phyloP scores from a whole-genome alignment of 2,888 invertebrate genomes.

The Parascotia fuliginaria region DNA sequence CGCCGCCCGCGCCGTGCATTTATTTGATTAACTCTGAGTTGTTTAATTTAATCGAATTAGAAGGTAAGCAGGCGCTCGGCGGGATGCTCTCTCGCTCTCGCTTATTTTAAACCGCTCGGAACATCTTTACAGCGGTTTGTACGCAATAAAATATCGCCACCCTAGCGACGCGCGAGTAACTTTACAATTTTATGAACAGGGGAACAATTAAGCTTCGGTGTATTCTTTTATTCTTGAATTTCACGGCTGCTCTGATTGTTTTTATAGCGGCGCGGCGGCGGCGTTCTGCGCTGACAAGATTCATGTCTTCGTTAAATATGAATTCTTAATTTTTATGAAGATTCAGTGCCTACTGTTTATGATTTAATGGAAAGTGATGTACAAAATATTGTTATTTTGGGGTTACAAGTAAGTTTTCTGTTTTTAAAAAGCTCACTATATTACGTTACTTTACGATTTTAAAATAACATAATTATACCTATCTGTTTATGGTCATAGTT shows the following conservation, averaged over 20 bases:
- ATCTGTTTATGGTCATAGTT: no score
- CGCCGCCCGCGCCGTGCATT: conserved; percentile 66
- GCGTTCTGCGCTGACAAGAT: conserved; percentile 62
- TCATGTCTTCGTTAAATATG: conserved; percentile 81
- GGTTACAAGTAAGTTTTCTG: neutral
- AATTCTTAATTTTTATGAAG: conserved; percentile 83
- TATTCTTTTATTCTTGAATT: conserved; percentile 81
- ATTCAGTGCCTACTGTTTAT: conserved; percentile 69
- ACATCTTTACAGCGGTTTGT: conserved; percentile 86
- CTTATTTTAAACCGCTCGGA: conserved; percentile 83
- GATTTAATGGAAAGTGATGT: conserved; percentile 57
- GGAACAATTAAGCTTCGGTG: conserved; percentile 82
- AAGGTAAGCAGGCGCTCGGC: conserved; percentile 68
- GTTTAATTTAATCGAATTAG: conserved; percentile 86
- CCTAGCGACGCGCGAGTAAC: conserved; percentile 78
- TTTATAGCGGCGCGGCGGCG: conserved; percentile 60
- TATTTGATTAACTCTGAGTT: conserved; percentile 87
- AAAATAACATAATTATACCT: no score
- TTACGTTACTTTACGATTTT: no score
- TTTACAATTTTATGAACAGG: conserved; percentile 85
- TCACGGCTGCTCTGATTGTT: conserved; percentile 78
- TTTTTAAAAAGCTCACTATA: neutral
- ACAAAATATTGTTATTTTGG: conserved; percentile 43
- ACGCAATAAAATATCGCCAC: conserved; percentile 83
- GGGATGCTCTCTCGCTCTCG: conserved; percentile 60